These are phyloP conservation scores for Mesoclemmys tuberculata DNA, from an alignment of 2,113 vertebrate genomes.

Conservation along the genomic window DNA sequence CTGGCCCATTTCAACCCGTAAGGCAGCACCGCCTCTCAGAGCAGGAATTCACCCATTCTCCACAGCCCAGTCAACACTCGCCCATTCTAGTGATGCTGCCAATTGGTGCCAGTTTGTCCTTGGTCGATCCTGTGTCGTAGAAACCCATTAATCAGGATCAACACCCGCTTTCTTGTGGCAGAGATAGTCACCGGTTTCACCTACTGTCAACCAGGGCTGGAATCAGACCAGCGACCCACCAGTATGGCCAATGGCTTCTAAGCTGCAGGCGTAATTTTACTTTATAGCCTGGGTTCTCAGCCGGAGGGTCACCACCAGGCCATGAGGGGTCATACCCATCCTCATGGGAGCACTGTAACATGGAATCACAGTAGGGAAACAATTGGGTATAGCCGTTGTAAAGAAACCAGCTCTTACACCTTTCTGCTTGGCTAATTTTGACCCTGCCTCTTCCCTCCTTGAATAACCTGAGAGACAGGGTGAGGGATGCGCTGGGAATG, in stretches of 20 bases:
- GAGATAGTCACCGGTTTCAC: no score
- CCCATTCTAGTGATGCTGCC: neutral
- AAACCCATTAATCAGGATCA: neutral
- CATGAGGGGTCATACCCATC: accelerated
- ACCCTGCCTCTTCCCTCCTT: neutral
- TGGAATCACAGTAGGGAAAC: accelerated
- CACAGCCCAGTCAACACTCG: neutral
- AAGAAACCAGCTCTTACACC: neutral
- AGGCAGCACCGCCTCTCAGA: neutral
- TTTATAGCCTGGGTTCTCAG: neutral
- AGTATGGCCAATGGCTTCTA: accelerated
- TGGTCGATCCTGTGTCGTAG: neutral
- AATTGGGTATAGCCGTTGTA: neutral
- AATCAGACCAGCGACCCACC: neutral
- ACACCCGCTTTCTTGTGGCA: neutral
- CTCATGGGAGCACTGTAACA: accelerated
- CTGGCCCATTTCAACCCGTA: neutral
- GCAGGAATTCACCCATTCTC: neutral
- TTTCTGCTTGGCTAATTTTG: neutral
- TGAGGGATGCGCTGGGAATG: accelerated
- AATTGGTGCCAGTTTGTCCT: neutral
- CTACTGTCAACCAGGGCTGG: accelerated
- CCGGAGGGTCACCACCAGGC: no score
- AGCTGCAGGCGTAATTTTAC: neutral
- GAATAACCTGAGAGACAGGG: neutral